Conservation (phyloP, 2,888 invertebrate species). For the Aphidius colemani region DNA sequence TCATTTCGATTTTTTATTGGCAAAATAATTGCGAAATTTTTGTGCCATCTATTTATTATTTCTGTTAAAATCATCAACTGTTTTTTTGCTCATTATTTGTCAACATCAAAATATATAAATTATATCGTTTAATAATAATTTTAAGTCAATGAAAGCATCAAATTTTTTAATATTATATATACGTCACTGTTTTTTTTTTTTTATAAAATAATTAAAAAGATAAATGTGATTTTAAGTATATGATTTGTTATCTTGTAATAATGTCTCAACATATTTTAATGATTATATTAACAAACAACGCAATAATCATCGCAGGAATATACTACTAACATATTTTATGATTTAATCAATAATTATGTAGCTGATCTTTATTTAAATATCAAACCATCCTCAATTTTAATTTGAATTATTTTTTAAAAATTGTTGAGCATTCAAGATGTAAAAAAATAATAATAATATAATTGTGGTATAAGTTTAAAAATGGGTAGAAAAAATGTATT, state of each 20-base stretch:
- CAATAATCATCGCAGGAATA: no score
- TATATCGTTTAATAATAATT: background rate
- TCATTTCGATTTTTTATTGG: no score
- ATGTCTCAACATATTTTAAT: background rate
- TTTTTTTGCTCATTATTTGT: background rate
- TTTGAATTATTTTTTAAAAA: no score
- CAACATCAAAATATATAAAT: background rate
- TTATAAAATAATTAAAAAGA: background rate
- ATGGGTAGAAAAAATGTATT: slow-evolving; percentile 45
- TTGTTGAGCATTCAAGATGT: no score
- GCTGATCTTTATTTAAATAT: no score
- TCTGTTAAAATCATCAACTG: background rate
- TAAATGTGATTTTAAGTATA: slow-evolving; percentile 19
- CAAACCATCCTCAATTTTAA: no score
- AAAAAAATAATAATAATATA: slow-evolving; percentile 14
- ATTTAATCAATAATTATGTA: no score
- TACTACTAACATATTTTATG: no score
- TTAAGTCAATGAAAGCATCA: background rate
- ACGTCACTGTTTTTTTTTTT: background rate
- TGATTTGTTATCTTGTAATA: slow-evolving; percentile 10
- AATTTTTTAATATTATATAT: background rate
- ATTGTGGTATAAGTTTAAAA: slow-evolving; percentile 25
- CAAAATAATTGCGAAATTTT: no score
- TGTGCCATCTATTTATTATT: background rate
- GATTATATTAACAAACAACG: background rate